Evolutionary conservation across 1,140 invertebrate species (phyloP).

Genomic region (Atta colombica): DNA sequence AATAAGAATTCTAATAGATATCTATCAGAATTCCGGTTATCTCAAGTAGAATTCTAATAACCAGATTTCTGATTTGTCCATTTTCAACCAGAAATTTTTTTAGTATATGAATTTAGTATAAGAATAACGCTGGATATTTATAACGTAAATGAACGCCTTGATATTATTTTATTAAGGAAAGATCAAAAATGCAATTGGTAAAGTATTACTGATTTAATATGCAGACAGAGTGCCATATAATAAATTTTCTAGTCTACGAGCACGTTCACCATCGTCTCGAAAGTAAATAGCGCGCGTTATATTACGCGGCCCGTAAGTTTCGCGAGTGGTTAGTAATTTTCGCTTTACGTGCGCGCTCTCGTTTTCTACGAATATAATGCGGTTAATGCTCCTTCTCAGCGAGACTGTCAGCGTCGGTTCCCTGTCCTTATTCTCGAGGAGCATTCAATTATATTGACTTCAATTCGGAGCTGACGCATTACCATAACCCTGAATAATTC

Average conservation of each 20-base stretch:
- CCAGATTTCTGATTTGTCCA: no score
- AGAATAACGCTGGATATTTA: neutral
- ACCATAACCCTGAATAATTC: slow-evolving; percentile 83
- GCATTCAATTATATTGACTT: slow-evolving; percentile 84
- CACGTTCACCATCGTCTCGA: slow-evolving; percentile 7
- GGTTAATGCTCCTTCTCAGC: slow-evolving; percentile 59
- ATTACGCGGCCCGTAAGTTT: slow-evolving; percentile 37
- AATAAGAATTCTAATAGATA: no score
- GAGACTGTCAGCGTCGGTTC: neutral
- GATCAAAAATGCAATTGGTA: neutral
- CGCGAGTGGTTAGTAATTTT: slow-evolving; percentile 48
- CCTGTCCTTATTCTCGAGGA: slow-evolving; percentile 75
- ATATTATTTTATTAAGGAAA: neutral
- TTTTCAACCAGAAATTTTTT: no score
- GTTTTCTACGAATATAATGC: slow-evolving; percentile 65
- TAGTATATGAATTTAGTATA: no score
- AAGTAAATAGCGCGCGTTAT: slow-evolving; percentile 51
- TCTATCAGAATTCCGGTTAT: no score
- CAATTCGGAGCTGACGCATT: slow-evolving; percentile 79
- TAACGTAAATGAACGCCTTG: neutral
- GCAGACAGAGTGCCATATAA: neutral
- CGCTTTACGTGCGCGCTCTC: slow-evolving; percentile 30
- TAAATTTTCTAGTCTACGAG: slow-evolving; percentile 41
- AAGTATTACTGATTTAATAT: neutral
- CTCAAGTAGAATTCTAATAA: no score